A percentile compares a stretch with the other conserved stretches of the same genome.
Conservation (phyloP, 2,888 invertebrate species). For the Ectobius pallidus region DNA sequence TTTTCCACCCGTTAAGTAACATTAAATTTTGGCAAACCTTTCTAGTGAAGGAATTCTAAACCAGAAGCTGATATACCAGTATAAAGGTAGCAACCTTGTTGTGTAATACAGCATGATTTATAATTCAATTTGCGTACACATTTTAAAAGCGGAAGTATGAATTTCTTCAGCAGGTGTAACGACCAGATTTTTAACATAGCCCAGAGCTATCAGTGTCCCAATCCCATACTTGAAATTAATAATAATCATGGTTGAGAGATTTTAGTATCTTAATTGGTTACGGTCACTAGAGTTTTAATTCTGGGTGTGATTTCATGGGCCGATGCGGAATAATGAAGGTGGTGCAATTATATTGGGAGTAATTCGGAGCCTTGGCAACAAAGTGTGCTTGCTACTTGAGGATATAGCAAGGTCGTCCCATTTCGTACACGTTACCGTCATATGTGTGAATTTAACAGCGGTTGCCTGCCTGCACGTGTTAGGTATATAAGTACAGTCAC, state of each 20-base stretch:
- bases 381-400: neutral
- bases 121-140: no score
- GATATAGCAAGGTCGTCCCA: slow-evolving; percentile 10
- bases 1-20: no score
- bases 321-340: neutral
- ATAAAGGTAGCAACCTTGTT: no score
- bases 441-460: neutral
- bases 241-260: neutral
- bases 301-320: neutral
- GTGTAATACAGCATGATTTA: no score
- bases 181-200: neutral
- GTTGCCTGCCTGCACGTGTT: no score
- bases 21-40: no score
- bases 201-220: neutral
- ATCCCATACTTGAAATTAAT: no score
- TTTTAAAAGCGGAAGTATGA: no score
- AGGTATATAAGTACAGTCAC: no score
- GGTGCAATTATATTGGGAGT: slow-evolving; percentile 10
- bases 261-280: neutral
- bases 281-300: neutral
- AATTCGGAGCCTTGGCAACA: slow-evolving; percentile 3
- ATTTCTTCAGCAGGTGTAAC: no score
- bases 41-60: no score
- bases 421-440: neutral
- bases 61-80: no score